These are phyloP conservation scores for Philopotamus ludificatus DNA, from an alignment of 1,140 invertebrate species.

Conservation along the genomic window DNA sequence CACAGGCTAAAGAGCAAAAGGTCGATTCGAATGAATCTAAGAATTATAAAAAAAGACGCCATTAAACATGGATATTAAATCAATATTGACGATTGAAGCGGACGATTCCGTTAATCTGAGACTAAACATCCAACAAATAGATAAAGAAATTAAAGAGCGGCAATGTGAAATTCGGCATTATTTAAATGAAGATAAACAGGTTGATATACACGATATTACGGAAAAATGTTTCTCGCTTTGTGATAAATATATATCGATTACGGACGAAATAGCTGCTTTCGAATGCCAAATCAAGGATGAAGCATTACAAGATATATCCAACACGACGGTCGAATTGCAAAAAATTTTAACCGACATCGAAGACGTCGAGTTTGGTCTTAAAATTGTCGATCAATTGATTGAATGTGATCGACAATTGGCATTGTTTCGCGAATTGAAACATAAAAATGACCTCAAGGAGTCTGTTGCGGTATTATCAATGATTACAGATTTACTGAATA, in stretches of 20 bases:
- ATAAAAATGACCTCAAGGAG: conserved; percentile 51
- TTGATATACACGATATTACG: conserved; percentile 56
- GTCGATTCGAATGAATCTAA: conserved; percentile 38
- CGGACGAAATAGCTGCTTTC: conserved; percentile 54
- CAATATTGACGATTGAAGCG: conserved; percentile 24
- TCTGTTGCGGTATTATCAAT: conserved; percentile 55
- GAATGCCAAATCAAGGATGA: conserved; percentile 57
- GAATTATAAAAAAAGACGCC: conserved; percentile 45
- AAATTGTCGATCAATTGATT: conserved; percentile 55
- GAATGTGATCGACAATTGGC: conserved; percentile 56
- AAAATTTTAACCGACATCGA: conserved; percentile 55
- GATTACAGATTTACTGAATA: conserved; percentile 53
- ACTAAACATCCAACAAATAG: conserved; percentile 57
- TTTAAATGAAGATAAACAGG: conserved; percentile 54
- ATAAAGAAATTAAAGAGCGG: conserved; percentile 57
- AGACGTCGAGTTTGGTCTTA: conserved; percentile 54
- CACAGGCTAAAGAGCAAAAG: conserved; percentile 10
- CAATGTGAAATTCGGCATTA: conserved; percentile 58
- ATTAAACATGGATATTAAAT: conserved; percentile 46
- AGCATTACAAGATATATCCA: conserved; percentile 59
- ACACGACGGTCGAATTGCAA: conserved; percentile 58
- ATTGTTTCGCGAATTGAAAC: conserved; percentile 51
- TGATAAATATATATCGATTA: conserved; percentile 51
- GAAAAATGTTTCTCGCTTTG: conserved; percentile 55
- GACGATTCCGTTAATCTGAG: conserved; percentile 32